These are phyloP conservation scores for Leptinotarsa texana DNA, from an alignment of 1,140 invertebrate genomes.

Conservation along the genomic window DNA sequence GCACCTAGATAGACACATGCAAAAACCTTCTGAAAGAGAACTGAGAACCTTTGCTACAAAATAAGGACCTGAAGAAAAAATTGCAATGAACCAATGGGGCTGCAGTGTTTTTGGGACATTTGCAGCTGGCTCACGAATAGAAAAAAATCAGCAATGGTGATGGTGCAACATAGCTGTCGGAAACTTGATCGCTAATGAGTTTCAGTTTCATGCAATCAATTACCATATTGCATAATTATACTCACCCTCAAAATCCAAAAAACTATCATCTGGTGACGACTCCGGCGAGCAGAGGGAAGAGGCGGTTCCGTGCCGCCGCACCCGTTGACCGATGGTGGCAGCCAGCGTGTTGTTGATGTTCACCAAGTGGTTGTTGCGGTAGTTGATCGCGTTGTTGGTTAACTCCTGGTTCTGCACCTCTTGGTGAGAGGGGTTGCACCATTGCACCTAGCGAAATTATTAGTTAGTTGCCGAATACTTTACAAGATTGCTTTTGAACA, in stretches of 20 bases:
- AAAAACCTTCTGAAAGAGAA: no score
- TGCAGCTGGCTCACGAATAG: no score
- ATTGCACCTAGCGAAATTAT: slow-evolving; percentile 45
- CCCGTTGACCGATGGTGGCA: slow-evolving; percentile 43
- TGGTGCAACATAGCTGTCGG: neutral
- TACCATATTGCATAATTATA: neutral
- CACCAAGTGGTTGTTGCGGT: slow-evolving; percentile 42
- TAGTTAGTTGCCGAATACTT: no score
- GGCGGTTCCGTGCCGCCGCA: slow-evolving; percentile 41
- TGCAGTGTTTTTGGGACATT: no score
- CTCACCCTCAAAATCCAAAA: slow-evolving; percentile 52
- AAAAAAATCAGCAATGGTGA: neutral
- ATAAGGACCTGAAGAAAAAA: no score
- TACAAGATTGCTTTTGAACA: no score
- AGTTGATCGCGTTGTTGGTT: slow-evolving; percentile 45
- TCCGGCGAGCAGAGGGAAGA: slow-evolving; percentile 46
- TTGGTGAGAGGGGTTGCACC: slow-evolving; percentile 49
- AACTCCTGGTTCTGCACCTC: slow-evolving; percentile 43
- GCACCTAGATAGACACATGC: no score
- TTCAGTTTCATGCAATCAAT: no score
- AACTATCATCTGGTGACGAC: slow-evolving; percentile 54
- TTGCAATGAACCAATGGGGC: no score
- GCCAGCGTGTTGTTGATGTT: slow-evolving; percentile 55
- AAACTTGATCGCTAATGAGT: neutral
- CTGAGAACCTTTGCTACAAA: no score